Evolutionary conservation across 2,888 invertebrate species (phyloP), one percentile per base, ranked within the genome.

Genomic region (Sisyra terminalis): DNA sequence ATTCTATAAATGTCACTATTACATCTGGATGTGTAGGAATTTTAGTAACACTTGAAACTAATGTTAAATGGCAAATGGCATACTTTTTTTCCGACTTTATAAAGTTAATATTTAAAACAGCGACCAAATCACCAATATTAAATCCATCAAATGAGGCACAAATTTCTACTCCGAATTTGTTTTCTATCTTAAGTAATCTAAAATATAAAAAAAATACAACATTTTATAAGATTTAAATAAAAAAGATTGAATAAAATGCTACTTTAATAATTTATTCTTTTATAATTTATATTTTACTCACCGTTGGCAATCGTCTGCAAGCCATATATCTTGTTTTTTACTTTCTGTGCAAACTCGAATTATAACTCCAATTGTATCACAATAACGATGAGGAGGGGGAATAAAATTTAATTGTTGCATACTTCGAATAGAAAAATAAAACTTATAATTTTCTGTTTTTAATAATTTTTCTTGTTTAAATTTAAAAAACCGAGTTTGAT

Each of bases 341-440:
- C 60, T 63, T 17, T 65, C 56, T 16, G 69, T 66, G 47, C 68
- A 70, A 30, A 76, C 63, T 44, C 65, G 58, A 16, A 78, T 66
- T 31, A 85, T 67, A 2, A 82, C 51, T 2, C 85, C 86, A 3
- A 77, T 70, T 8, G 78, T 73, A 59, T 87, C 86, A 47, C 84
- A 67, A 66, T 86, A 86, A 46, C 24, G 24, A 24, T 73, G 71
- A 53, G 75, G 78, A 8, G 56, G 46, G 3, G 71, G 66, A 45
- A 56, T 53, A 47, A 65, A 65, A 34, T 52, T 55, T 13, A 49
- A 40, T 13, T 54, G 50, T 4, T 49, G 47, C 16, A 74, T 51
- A 45, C 71, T 65, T 48, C 59, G 57, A 43, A 78, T 66, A n/a
- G 57, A 52, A 13, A 58, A 49, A 10, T 11, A 43, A 46, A 35